A percentile compares a stretch with the other conserved stretches of the same genome.
Evolutionary conservation across 2,113 vertebrate genomes (phyloP).

Genomic region (Festucalex cinctus): DNA sequence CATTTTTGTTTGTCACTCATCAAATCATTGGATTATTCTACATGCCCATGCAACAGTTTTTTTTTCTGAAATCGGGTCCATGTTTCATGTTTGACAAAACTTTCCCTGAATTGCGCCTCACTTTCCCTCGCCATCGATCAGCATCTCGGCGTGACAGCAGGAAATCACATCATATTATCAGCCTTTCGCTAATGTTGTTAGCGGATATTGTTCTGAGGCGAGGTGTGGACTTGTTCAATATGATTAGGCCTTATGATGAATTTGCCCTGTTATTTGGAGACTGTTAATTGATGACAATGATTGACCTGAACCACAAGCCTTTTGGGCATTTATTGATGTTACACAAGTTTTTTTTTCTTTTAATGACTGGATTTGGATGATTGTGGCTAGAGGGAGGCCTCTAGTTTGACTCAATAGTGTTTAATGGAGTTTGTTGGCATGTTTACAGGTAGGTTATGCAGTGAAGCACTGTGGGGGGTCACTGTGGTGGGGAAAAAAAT

Average conservation of each 20-base stretch:
- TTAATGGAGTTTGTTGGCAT: conserved; percentile 11
- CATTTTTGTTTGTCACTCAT: neutral
- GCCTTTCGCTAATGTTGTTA: conserved; percentile 66
- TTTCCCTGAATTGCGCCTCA: conserved; percentile 49
- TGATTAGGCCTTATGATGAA: conserved; percentile 73
- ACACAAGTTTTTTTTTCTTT: conserved; percentile 53
- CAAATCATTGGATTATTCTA: neutral
- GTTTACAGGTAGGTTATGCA: conserved; percentile 13
- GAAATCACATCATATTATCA: conserved; percentile 69
- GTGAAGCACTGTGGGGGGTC: conserved; percentile 12
- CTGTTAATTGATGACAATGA: conserved; percentile 65
- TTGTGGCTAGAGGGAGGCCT: conserved; percentile 43
- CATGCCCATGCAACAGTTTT: too few relatives aligned
- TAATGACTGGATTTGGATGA: conserved; percentile 60
- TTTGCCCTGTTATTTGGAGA: conserved; percentile 71
- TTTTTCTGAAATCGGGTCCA: neutral
- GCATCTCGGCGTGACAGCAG: conserved; percentile 52
- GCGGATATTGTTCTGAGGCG: conserved; percentile 71
- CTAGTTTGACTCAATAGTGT: conserved; percentile 49
- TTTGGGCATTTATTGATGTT: conserved; percentile 66
- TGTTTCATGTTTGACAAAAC: conserved; percentile 26
- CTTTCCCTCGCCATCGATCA: conserved; percentile 63
- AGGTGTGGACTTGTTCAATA: conserved; percentile 59
- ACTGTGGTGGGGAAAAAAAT: conserved; percentile 28
- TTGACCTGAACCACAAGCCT: conserved; percentile 64